Base-by-base conservation (phyloP, 1,140 invertebrate genomes). In the Berghia stephanieae region DNA sequence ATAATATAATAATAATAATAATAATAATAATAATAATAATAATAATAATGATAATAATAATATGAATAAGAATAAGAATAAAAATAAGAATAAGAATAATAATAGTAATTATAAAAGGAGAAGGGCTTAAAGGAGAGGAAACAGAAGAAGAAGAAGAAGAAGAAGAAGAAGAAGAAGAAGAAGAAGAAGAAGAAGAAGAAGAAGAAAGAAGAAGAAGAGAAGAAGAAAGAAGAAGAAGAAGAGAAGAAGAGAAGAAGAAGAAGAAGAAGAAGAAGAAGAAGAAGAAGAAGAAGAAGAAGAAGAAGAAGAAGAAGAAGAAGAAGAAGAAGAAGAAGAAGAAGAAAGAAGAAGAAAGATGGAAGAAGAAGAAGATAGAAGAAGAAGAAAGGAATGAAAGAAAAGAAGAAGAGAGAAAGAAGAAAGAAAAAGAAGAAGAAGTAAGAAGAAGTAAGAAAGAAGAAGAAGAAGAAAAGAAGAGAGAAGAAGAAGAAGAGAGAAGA, bases 261-360 rank as follows among this genome's bases (percentile, higher is more conserved):
- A 63, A 40, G 63, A 52, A 75, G 55, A 63, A 38, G 43, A 40
- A 75, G 72, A 75, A 40, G 43, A 40, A 75, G 72, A 75, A 40
- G 43, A 40, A 75, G 72, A 75, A 44, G 46, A 44, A 75, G 73
- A 75, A 44, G 46, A 44, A 75, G 73, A 75, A 43, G 46, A 57
- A 66, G 60, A 67, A 57, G 44, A 3, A 67, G 34, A 63, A 3
- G 67, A 43, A 46, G 43, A 66, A 57, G 36, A 49, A 43, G 46
- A 43, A 71, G 69, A 71, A 24, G 46, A 40, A 60, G 55, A 74
- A 42, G 40, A 31, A 66, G 13, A 49, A 31, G 57, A 43, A 27
- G 31, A 43, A 42, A 74, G 67, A 69, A 38, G 40, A 38, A 69
- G 40, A 43, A 38, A 69, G 67, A 69, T 21, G 38, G 40, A 69